Evolutionary conservation across 2,888 invertebrate genomes (phyloP).

Genomic region (Tenthredo amoena): DNA sequence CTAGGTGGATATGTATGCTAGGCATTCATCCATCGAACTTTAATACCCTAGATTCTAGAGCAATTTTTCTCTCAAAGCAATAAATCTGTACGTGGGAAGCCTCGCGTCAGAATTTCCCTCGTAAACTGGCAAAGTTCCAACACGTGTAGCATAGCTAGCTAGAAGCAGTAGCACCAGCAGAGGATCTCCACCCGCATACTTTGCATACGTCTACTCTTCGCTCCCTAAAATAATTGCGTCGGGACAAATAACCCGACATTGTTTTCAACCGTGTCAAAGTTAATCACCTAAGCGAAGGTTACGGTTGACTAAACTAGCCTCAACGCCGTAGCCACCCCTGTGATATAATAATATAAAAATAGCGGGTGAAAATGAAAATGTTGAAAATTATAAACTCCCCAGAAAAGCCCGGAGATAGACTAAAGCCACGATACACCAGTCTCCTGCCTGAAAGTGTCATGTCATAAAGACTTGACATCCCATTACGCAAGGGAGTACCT

Average conservation of each 20-base stretch:
- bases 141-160: conserved; percentile 24
- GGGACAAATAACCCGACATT: conserved; percentile 34
- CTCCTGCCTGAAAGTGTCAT: neutral
- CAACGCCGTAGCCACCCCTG: no score
- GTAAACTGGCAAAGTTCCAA: conserved; percentile 46
- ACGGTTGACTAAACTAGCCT: neutral
- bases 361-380: neutral
- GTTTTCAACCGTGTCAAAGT: conserved; percentile 36
- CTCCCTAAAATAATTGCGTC: conserved; percentile 32
- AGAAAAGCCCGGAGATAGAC: neutral
- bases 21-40: conserved; percentile 24
- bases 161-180: neutral
- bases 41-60: neutral
- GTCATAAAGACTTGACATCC: conserved; percentile 41
- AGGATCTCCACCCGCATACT: conserved; percentile 15
- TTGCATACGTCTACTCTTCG: conserved; percentile 4
- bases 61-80: conserved; percentile 44
- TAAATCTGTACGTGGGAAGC: conserved; percentile 37
- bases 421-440: neutral
- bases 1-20: neutral
- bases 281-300: conserved; percentile 16
- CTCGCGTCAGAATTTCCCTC: conserved; percentile 33
- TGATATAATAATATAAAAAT: neutral
- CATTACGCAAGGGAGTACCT: conserved; percentile 5
- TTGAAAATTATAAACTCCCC: neutral